A percentile compares a stretch with the other conserved stretches of the same genome.
phyloP scores from a whole-genome alignment of 2,797 vertebrate species.

The Gastrophryne carolinensis region DNA sequence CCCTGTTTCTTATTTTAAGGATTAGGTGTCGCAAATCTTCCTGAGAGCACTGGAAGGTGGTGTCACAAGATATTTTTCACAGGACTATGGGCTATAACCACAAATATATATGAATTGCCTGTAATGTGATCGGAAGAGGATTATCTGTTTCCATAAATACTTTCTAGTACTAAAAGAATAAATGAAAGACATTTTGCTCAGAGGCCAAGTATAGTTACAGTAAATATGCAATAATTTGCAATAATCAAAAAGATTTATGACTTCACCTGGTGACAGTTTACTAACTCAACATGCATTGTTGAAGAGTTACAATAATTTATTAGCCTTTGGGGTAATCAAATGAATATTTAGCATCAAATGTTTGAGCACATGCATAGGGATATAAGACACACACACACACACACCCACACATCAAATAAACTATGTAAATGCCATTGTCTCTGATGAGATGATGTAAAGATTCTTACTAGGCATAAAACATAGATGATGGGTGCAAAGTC shows the following conservation, averaged over 20 bases:
- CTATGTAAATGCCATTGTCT: no score
- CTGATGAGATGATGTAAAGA: no score
- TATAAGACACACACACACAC: no score
- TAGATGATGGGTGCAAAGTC: no score
- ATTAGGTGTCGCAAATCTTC: slow-evolving; percentile 3
- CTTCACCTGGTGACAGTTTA: slow-evolving; percentile 49
- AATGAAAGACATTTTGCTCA: slow-evolving; percentile 54
- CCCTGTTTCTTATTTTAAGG: slow-evolving; percentile 18
- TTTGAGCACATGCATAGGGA: no score
- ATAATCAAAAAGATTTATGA: slow-evolving; percentile 54
- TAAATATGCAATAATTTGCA: slow-evolving; percentile 44
- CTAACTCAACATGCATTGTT: slow-evolving; percentile 3
- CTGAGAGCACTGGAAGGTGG: neutral
- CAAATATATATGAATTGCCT: slow-evolving; percentile 10
- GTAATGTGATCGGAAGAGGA: neutral
- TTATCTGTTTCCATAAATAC: slow-evolving; percentile 13
- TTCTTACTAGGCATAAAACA: no score
- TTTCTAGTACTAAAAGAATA: slow-evolving; percentile 44
- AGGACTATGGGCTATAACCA: neutral
- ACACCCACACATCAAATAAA: no score
- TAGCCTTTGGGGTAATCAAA: neutral
- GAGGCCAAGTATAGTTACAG: slow-evolving; percentile 33
- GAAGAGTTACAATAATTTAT: neutral
- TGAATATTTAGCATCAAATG: no score
- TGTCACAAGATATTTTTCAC: neutral